A percentile compares a stretch with the other conserved stretches of the same genome.
Conservation (phyloP, 1,140 invertebrate species). For the Hycleus cichorii region DNA sequence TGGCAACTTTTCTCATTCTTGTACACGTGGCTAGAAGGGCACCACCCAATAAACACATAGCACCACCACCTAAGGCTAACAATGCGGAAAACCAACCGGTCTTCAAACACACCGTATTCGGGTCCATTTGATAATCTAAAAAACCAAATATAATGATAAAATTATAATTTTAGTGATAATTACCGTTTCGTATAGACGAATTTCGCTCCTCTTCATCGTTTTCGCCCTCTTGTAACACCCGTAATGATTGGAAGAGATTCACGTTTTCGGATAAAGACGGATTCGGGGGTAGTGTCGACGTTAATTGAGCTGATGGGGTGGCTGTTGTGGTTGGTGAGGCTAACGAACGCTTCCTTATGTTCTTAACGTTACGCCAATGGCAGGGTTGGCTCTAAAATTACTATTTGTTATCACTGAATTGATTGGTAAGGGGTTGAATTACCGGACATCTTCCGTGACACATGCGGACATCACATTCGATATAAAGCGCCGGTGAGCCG, state of each 20-base stretch:
- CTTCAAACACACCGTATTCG: constrained; percentile 64
- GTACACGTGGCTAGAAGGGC: constrained; percentile 64
- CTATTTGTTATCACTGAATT: not conserved
- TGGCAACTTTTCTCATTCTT: constrained; percentile 50
- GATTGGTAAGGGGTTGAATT: constrained; percentile 29
- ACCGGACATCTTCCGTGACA: constrained; percentile 90
- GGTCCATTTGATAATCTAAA: constrained; percentile 37
- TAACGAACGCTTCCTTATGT: constrained; percentile 57
- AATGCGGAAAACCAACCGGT: constrained; percentile 68
- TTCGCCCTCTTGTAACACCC: constrained; percentile 81
- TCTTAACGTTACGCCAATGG: constrained; percentile 85
- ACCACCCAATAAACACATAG: constrained; percentile 60
- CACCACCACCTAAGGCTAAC: constrained; percentile 57
- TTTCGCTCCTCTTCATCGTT: constrained; percentile 47
- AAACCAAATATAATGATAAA: constrained; percentile 2
- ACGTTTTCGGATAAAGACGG: constrained; percentile 71
- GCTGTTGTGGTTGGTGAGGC: constrained; percentile 28
- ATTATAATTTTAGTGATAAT: not conserved
- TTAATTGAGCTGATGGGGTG: constrained; percentile 32
- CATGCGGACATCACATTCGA: constrained; percentile 91
- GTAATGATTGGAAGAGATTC: constrained; percentile 78
- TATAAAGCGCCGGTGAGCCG: constrained; percentile 85
- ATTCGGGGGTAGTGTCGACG: not conserved
- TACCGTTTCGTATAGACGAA: constrained; percentile 12
- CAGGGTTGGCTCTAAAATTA: constrained; percentile 74